Percentiles rank a stretch among this genome's conserved stretches.
Conservation (phyloP, 2,113 vertebrate species). For the Neodontobutis hainanensis region DNA sequence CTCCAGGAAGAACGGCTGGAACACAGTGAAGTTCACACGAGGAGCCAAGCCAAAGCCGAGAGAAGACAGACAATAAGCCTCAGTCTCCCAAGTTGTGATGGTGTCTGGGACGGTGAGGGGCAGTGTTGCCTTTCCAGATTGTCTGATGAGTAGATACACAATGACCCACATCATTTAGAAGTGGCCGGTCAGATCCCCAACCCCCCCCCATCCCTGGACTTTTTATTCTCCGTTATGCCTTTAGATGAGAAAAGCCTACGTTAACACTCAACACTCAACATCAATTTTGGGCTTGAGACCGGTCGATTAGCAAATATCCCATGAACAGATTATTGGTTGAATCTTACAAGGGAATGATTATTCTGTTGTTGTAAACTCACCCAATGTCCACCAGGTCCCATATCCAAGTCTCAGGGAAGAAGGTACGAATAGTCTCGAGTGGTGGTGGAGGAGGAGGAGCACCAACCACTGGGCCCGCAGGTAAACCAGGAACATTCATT, state of each 20-base stretch:
- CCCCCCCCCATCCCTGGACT: no score
- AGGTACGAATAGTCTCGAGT: slow-evolving; percentile 71
- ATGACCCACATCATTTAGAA: no score
- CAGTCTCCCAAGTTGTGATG: slow-evolving; percentile 90
- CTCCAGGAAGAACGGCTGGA: slow-evolving; percentile 91
- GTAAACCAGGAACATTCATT: not conserved
- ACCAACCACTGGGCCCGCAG: not conserved
- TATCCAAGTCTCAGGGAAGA: slow-evolving; percentile 89
- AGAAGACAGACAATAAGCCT: slow-evolving; percentile 82
- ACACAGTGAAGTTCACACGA: slow-evolving; percentile 72
- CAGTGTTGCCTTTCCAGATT: slow-evolving; percentile 74
- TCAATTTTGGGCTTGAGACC: no score
- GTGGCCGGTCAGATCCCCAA: no score
- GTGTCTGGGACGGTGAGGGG: slow-evolving; percentile 82
- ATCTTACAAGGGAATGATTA: not conserved
- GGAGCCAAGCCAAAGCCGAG: slow-evolving; percentile 85
- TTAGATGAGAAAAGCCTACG: no score
- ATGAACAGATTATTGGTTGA: no score
- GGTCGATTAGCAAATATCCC: no score
- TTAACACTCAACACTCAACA: no score
- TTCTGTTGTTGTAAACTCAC: slow-evolving; percentile 69
- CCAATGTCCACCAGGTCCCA: slow-evolving; percentile 81
- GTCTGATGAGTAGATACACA: slow-evolving; percentile 57
- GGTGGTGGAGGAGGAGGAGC: rapidly evolving
- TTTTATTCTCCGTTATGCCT: no score